Conservation (phyloP, 2,113 vertebrate species). For the Mustelus asterias region DNA sequence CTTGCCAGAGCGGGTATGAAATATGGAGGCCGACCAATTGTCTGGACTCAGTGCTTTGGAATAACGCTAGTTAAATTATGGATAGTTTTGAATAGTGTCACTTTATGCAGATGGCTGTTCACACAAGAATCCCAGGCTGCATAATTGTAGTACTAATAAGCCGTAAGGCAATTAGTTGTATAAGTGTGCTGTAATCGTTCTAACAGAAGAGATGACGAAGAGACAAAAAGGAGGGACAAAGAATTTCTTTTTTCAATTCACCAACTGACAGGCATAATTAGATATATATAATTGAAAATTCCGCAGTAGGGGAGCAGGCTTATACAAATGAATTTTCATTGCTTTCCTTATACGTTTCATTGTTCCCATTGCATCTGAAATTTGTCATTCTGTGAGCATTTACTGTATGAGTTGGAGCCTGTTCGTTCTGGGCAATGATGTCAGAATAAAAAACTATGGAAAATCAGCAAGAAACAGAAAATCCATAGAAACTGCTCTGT, state of each 20-base stretch:
- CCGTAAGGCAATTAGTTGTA: constrained; percentile 98
- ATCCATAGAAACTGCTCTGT: constrained; percentile 51
- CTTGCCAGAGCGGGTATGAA: constrained; percentile 78
- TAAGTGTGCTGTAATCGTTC: constrained; percentile 97
- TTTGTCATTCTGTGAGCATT: constrained; percentile 60
- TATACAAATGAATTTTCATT: constrained; percentile 74
- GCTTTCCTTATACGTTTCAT: constrained; percentile 65
- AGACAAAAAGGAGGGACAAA: constrained; percentile 76
- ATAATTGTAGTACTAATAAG: constrained; percentile 99
- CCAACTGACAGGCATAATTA: constrained; percentile 95
- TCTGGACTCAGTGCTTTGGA: constrained; percentile 69
- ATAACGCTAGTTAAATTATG: constrained; percentile 95
- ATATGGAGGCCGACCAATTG: constrained; percentile 72
- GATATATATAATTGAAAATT: constrained; percentile 91
- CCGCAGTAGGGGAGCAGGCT: constrained; percentile 69
- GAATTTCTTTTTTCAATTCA: constrained; percentile 81
- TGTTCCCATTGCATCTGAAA: constrained; percentile 57
- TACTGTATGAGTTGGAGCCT: constrained; percentile 55
- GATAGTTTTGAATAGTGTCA: constrained; percentile 88
- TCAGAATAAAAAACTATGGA: constrained; percentile 60
- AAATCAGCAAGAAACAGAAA: constrained; percentile 47
- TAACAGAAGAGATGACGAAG: constrained; percentile 82
- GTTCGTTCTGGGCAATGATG: constrained; percentile 60
- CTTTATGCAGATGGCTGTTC: constrained; percentile 92
- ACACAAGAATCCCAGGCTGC: constrained; percentile 86